phyloP scores from a whole-genome alignment of 2,888 invertebrate species.

The Odontothrips loti region DNA sequence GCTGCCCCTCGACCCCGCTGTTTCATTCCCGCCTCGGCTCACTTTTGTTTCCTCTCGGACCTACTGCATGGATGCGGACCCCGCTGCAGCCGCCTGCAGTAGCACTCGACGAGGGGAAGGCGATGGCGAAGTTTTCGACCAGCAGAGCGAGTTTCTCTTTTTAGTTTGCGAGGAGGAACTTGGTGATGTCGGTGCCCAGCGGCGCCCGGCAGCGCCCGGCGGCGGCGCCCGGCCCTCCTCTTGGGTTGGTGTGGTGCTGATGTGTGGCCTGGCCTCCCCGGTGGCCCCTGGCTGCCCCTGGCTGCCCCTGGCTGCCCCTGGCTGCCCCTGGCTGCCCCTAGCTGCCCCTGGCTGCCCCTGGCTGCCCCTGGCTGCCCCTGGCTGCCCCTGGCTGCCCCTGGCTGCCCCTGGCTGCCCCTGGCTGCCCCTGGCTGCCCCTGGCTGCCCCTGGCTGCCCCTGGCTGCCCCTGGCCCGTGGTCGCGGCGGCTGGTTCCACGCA shows the following conservation, averaged over 20 bases:
- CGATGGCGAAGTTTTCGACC: too few species aligned
- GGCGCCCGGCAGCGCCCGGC: too few species aligned
- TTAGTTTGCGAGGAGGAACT: too few species aligned
- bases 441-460: neutral
- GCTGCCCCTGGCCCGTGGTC: neutral
- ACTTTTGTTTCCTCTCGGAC: too few species aligned
- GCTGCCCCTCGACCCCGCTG: too few species aligned
- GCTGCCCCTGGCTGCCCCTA: neutral
- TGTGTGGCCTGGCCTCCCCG: neutral
- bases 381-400: neutral
- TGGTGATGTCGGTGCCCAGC: too few species aligned
- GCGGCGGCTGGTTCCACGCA: too few species aligned
- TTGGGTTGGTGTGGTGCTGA: neutral
- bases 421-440: neutral
- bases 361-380: neutral
- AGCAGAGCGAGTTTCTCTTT: neutral
- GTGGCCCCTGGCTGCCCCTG: too few species aligned
- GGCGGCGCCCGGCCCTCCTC: too few species aligned
- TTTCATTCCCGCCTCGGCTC: too few species aligned
- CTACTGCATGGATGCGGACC: neutral
- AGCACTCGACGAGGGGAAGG: too few species aligned
- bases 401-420: neutral
- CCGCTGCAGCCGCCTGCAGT: neutral
- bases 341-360: neutral
- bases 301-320: neutral